These are phyloP conservation scores for Cyclophora punctaria DNA, from an alignment of 2,888 invertebrate genomes.

Conservation along the genomic window DNA sequence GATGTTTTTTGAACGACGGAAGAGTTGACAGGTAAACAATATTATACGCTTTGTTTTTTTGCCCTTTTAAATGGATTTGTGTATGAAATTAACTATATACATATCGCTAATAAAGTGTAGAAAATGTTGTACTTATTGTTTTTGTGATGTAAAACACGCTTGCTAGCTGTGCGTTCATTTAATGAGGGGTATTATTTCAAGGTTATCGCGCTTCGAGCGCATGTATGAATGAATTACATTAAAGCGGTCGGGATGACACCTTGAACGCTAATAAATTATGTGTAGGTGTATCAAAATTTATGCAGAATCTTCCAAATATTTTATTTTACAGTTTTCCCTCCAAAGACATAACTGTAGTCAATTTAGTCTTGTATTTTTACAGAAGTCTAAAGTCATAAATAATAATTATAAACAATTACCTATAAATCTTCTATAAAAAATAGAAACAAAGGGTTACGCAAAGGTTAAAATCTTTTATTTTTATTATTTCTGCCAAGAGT, in stretches of 20 bases:
- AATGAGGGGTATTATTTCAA: constrained; percentile 40
- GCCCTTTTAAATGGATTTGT: constrained; percentile 7
- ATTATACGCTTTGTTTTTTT: constrained; percentile 33
- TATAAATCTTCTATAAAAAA: no score
- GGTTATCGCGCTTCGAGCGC: constrained; percentile 54
- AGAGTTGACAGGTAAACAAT: constrained; percentile 71
- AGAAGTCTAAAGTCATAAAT: no score
- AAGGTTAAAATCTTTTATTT: no score
- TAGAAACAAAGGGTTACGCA: no score
- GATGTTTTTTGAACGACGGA: constrained; percentile 64
- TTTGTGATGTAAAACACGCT: neutral
- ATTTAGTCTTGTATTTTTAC: no score
- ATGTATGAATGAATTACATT: constrained; percentile 42
- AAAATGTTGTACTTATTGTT: neutral
- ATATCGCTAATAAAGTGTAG: neutral
- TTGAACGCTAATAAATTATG: constrained; percentile 43
- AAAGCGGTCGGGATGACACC: constrained; percentile 45
- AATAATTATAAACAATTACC: no score
- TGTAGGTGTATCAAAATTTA: constrained; percentile 18
- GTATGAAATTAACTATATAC: no score
- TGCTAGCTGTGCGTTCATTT: constrained; percentile 1
- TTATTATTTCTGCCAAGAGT: no score
- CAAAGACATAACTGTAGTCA: no score
- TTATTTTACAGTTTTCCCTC: no score
- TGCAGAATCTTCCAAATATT: no score